Base-by-base conservation (phyloP, 2,888 invertebrate species). In the Orgyia antiqua region DNA sequence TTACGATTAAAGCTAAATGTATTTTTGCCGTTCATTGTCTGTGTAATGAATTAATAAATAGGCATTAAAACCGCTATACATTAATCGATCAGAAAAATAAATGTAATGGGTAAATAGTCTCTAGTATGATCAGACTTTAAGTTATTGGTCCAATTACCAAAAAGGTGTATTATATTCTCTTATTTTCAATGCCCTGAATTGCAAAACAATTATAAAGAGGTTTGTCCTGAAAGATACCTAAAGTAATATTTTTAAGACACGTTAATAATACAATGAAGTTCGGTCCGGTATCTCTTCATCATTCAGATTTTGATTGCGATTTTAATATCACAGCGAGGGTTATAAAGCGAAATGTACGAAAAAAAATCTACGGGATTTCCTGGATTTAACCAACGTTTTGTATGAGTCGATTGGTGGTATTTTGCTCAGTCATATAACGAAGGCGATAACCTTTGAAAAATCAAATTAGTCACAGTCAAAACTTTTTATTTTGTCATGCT, bases 271-370 rank as follows among this genome's bases (percentile, higher is more conserved):
- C n/a, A n/a, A n/a, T n/a, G n/a, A n/a, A n/a, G n/a, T n/a, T n/a
- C n/a, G n/a, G n/a, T n/a, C n/a, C n/a, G n/a, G n/a, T n/a, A n/a
- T 23, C 10, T 23, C 6, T 20, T 23, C 23, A 10, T 20, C 23
- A 10, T 23, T 20, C n/a, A 6, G 8, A 15, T 9, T 13, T 15
- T 15, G 11, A 17, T 17, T 26, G 7, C 10, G 4, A 13, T 15
- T 4, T n/a, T 15, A 25, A 45, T 51, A 53, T 45, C 58, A 20
- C 54, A 40, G 54, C 51, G 43, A 44, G 58, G 52, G 45, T 36
- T 29, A 37, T 42, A 44, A 26, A 6, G 45, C 41, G 25, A 43
- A 48, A 47, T 31, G 32, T 40, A 49, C 42, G 37, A 55, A 54
- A 42, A 36, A 44, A 46, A 43, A 36, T 27, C 33, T 23, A 21